Evolutionary conservation across 2,888 invertebrate species (phyloP), one percentile per base, ranked within the genome.

Genomic region (Scotopteryx bipunctaria): DNA sequence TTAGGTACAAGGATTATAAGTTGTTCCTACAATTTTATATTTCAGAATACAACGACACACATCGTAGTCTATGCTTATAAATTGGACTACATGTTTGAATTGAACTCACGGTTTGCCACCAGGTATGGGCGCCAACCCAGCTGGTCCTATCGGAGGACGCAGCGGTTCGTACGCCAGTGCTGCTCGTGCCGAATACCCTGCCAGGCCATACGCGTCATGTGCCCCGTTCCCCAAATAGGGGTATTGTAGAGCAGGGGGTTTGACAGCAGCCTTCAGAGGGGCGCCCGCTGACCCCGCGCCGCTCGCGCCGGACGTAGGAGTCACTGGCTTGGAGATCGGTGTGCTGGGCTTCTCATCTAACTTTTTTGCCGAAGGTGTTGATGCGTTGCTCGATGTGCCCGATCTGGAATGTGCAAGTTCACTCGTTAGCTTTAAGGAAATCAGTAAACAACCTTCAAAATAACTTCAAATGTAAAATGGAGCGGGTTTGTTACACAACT

Each of bases 301-400:
- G 56, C 92, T 92, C 46, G 91, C 90, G 33, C 94, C 93, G 1
- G 92, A 91, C 11, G 97, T 97, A 2, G 97, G 97, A 27, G 97
- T 97, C 55, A 96, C 95, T 3, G 97, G 95, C 88, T 97, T 98
- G 8, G 96, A 95, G 66, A 97, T 96, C 3, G 97, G 97, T 17
- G 98, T 97, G 58, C 95, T 94, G 5, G 97, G 96, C 82, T 97
- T 97, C 71, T 97, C 97, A 79, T 95, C 95, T 81, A 95, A 88
- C 81, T 96, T 96, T 81, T 96, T 96, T 59, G 95, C 95, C 52
- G 96, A 97, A 1, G 97, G 96, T 21, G 96, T 96, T 66, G 96
- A 96, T n/a, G 96, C 96, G 78, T 96, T 96, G 70, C 97, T 97
- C 54, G 96, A 97, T 25, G 96, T 96, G 36, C 97, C 97, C 64